Base-by-base conservation (phyloP, 2,113 vertebrate genomes). In the Paracanthobrama guichenoti region DNA sequence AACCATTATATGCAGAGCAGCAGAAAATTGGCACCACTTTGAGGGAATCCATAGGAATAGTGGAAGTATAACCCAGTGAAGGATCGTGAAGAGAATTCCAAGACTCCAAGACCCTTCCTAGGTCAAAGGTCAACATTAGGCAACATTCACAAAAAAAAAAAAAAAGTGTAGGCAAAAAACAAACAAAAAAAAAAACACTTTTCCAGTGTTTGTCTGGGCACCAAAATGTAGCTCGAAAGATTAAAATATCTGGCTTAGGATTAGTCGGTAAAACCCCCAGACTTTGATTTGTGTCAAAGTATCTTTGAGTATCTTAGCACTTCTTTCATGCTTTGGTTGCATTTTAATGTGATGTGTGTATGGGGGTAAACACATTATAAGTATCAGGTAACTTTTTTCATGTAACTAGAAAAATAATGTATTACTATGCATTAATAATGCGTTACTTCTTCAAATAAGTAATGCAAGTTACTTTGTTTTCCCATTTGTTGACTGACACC, bases 1-100 rank as follows among this genome's bases (percentile, higher is more conserved):
- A 81, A 57, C 26, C 44, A 50, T 81, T 74, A 72, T 14, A 69
- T 35, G 22, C 50, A 73, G 35, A 60, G 59, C 26, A 42, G 64
- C 18, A 84, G 62, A 69, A 79, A 59, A 69, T 31, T 6, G 24
- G 5, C 18, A 62, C 13, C 1, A 60, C 28, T 57, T 57, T 64
- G 24, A 48, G 42, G 39, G 18, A 31, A 80, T 67, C 26, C n/a
- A 78, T 42, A 59, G 31, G 20, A 78, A 42, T 2, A 9, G 48
- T 57, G 50, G 9, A 28, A 31, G 6, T n/a, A 76, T 20, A 3
- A 69, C 75, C 18, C 55, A 46, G 22, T 2, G 39, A 8, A 71
- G 35, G 20, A 18, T 76, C 7, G 10, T 11, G 4, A 71, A 69
- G 16, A 42, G 2, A 0, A 11, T 39, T 39, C 39, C 39, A 39